These are phyloP conservation scores for Phyllotis vaccarum DNA, from an alignment of 2,797 vertebrate species.

Conservation along the genomic window DNA sequence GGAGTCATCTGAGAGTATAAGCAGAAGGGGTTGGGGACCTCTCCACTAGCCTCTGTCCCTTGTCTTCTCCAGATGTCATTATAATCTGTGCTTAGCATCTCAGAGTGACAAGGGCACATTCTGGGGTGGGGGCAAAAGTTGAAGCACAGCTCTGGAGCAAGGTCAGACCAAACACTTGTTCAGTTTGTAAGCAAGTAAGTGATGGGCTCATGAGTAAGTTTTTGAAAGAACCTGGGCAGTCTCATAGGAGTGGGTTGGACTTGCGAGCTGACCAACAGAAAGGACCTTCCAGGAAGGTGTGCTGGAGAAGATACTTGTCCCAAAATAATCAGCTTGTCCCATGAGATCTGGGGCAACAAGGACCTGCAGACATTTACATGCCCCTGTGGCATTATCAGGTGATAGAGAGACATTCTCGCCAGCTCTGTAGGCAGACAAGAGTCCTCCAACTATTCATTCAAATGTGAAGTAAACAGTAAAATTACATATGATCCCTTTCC, in stretches of 20 bases:
- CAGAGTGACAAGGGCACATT: background rate
- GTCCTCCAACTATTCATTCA: background rate
- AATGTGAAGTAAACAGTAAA: slow-evolving; percentile 20
- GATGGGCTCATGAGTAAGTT: background rate
- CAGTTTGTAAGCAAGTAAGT: slow-evolving; percentile 34
- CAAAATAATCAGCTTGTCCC: slow-evolving; percentile 7
- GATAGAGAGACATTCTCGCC: background rate
- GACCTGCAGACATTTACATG: background rate
- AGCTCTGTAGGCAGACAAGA: background rate
- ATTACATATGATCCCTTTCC: background rate
- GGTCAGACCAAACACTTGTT: background rate
- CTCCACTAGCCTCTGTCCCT: background rate
- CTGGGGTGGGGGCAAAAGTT: slow-evolving; percentile 12
- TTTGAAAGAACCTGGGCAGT: background rate
- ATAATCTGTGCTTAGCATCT: slow-evolving; percentile 22
- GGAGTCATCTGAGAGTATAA: background rate
- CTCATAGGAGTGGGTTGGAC: background rate
- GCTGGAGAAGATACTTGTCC: slow-evolving; percentile 19
- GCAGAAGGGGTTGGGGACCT: background rate
- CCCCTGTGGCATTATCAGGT: background rate
- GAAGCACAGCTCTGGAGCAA: background rate
- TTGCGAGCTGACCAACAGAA: background rate
- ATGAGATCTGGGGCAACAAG: background rate
- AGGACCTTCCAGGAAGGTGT: background rate
- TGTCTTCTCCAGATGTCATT: slow-evolving; percentile 7